These are phyloP conservation scores for Ormia ochracea DNA, from an alignment of 2,888 invertebrate species.

Conservation along the genomic window DNA sequence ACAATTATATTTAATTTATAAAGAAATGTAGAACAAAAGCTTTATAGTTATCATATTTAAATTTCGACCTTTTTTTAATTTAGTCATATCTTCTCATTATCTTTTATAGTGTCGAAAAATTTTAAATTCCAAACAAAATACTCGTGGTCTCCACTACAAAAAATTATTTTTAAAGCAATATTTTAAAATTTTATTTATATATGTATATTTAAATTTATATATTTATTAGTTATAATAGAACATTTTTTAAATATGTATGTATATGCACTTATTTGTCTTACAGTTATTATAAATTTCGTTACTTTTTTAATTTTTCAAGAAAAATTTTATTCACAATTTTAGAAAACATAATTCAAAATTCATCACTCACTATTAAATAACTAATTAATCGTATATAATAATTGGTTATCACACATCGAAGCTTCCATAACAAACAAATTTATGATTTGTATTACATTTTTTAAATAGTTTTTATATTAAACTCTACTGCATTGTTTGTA, in stretches of 20 bases:
- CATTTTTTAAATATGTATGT: constrained; percentile 15
- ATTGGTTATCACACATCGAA: constrained; percentile 54
- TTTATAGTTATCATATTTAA: too few relatives aligned
- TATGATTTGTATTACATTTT: constrained; percentile 4
- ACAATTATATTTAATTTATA: too few relatives aligned
- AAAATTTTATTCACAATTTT: constrained; percentile 39
- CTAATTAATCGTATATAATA: constrained; percentile 6
- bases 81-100: too few relatives aligned
- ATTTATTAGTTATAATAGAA: constrained; percentile 29
- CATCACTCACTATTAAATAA: constrained; percentile 20
- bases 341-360: constrained; percentile 15
- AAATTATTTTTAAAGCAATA: not conserved
- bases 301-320: constrained; percentile 19
- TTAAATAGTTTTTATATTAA: not conserved
- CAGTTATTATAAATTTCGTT: constrained; percentile 43
- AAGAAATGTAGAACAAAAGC: too few relatives aligned
- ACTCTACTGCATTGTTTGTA: not conserved
- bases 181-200: constrained; percentile 26
- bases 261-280: constrained; percentile 37
- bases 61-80: too few relatives aligned
- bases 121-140: too few relatives aligned
- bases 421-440: constrained; percentile 57
- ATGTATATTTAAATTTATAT: constrained; percentile 33
- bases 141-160: not conserved
- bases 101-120: too few relatives aligned